These are phyloP conservation scores for Harpagoxenus sublaevis DNA, from an alignment of 2,888 invertebrate genomes.

Conservation along the genomic window DNA sequence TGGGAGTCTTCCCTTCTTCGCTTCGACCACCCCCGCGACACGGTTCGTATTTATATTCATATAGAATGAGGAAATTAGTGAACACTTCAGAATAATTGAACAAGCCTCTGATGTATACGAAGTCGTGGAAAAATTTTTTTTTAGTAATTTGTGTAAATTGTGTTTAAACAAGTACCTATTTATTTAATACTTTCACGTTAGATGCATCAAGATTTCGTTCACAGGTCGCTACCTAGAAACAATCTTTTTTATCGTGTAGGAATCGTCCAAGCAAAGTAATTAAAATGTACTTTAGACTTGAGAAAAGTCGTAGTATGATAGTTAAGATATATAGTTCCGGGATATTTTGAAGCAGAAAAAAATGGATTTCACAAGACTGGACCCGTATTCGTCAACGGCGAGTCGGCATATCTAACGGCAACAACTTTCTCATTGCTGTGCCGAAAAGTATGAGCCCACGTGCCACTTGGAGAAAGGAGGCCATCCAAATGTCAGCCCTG, in stretches of 20 bases:
- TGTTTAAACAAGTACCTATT: neutral
- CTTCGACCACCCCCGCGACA: slow-evolving; percentile 56
- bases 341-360: slow-evolving; percentile 18
- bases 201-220: neutral
- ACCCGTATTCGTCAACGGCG: slow-evolving; percentile 37
- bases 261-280: neutral
- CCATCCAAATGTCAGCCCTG: slow-evolving; percentile 76
- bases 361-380: slow-evolving; percentile 47
- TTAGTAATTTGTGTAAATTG: neutral
- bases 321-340: slow-evolving; percentile 20
- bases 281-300: neutral
- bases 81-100: slow-evolving; percentile 44
- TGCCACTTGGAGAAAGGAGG: slow-evolving; percentile 76
- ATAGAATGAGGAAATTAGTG: slow-evolving; percentile 37
- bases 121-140: neutral
- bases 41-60: slow-evolving; percentile 40
- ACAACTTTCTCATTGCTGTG: slow-evolving; percentile 72
- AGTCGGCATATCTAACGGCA: slow-evolving; percentile 66
- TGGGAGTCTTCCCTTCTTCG: slow-evolving; percentile 62
- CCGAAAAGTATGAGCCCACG: slow-evolving; percentile 73
- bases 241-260: neutral
- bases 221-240: neutral
- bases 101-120: neutral
- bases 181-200: slow-evolving; percentile 18
- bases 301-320: neutral